Base-by-base conservation (phyloP, 2,888 invertebrate genomes). In the Alentia gelatinosa region DNA sequence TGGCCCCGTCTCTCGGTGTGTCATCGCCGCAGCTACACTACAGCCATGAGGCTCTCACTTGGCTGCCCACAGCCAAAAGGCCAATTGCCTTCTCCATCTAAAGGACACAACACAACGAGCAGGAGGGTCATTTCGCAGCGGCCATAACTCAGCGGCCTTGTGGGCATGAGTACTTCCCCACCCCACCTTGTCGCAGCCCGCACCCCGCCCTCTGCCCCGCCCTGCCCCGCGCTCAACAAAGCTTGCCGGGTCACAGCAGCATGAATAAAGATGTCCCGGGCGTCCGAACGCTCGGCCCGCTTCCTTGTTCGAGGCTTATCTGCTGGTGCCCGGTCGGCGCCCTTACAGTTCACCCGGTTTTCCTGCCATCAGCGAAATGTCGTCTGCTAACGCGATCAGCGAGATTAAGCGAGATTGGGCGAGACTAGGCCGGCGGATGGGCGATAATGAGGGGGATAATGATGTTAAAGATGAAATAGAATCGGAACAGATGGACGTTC, bases 401-500 rank as follows among this genome's bases (percentile, higher is more conserved):
- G 68, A 68, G 68, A 68, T 68, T 68, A 30, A n/a, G 19, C 56
- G 56, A 56, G 56, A 56, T 19, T 56, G 56, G 56, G 63, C n/a
- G 63, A 63, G 63, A 63, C n/a, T 63, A 63, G 63, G 26, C 30
- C 30, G 68, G 30, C 12, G 30, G 68, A 26, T 30, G 26, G 26
- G 26, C 68, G 68, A 68, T 68, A 68, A 68, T 68, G 68, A 68
- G 68, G 33, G 5, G 68, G 68, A 68, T 68, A 68, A 68, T 68
- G 68, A 68, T 68, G 68, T 68, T 68, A 68, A 68, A 68, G 68
- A 68, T 68, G 68, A 68, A 68, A 68, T 68, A 68, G 68, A 68
- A 26, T 26, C 12, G 30, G 1, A 30, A 30, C 68, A 68, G 68
- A 4, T 26, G 68, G 26, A 4, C 3, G 7, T 7, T 7, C 63